Evolutionary conservation across 2,797 vertebrate genomes (phyloP), one percentile per base, ranked within the genome.

Genomic region (Adrianichthys oophorus): DNA sequence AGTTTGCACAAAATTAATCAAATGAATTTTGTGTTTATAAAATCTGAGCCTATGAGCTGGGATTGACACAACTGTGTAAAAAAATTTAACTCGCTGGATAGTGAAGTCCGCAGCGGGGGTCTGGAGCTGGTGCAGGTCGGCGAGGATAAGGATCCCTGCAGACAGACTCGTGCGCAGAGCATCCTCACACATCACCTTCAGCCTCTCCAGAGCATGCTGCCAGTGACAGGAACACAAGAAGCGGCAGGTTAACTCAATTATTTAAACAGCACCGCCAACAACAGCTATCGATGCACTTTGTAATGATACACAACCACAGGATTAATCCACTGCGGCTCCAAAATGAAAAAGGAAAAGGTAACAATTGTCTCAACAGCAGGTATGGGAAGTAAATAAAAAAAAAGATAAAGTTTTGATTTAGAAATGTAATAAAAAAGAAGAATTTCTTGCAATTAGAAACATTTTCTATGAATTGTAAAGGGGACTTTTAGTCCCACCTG

Each of bases 121-220:
- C 85, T 94, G 96, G 71, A 97, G 91, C 66, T 96, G 96, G 80
- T 95, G 96, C 66, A 95, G 92, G 89, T 96, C 95, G 10, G 96
- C 93, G 72, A 97, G 90, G 77, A 98, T 94, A 62, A 96, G 92
- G 78, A 95, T 94, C 78, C 96, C 95, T 0, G 95, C 94, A 0
- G 94, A 96, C 47, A 95, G 91, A 74, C 93, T 93, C 48, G 92
- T 93, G 89, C 95, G 96, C 63, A 95, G 91, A 1, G 94, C 95
- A 2, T 97, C 95, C 85, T 97, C 95, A 32, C 96, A 96, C 95
- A 95, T 97, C 87, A 98, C 96, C 91, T 97, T 96, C 32, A 37
- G 12, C 32, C 32, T 37, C 32, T 37, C 32, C 80, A 95, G 90
- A 60, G 94, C 95, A 0, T 94, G 82, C 87, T 82, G 70, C 41